A percentile compares a stretch with the other conserved stretches of the same genome.
These are phyloP conservation scores for Spatulosminthurus flaviceps DNA, from an alignment of 2,888 invertebrate genomes.

Conservation along the genomic window DNA sequence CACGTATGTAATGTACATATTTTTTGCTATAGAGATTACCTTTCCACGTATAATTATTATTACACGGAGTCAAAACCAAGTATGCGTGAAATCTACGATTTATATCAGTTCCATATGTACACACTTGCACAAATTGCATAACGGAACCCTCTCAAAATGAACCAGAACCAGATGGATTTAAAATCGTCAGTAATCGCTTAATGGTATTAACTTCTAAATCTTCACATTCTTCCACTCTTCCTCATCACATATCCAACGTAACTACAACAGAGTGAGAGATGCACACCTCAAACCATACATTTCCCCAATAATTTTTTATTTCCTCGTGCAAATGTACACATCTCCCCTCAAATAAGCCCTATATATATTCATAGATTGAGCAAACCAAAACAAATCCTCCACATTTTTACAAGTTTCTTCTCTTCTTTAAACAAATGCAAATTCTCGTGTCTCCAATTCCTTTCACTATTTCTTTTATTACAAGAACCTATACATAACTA, in stretches of 20 bases:
- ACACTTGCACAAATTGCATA: not conserved
- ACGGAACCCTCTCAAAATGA: constrained; percentile 27
- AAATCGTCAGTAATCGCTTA: not conserved
- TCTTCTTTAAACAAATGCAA: too few species aligned
- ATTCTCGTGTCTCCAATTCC: too few species aligned
- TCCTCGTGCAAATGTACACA: not conserved
- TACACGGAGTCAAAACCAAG: constrained; percentile 19
- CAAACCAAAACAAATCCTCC: too few species aligned
- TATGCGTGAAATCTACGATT: constrained; percentile 25
- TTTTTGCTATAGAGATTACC: too few species aligned
- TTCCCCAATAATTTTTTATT: not conserved
- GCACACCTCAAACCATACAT: too few species aligned
- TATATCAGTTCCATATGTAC: constrained; percentile 11
- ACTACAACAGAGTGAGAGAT: not conserved
- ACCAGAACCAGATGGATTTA: constrained; percentile 26
- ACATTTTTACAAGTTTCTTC: too few species aligned
- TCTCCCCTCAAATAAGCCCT: not conserved
- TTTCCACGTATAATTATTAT: not conserved
- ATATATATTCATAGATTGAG: not conserved
- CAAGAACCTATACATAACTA: too few species aligned
- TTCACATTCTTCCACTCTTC: not conserved
- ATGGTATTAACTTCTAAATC: too few species aligned
- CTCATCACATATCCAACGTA: too few species aligned
- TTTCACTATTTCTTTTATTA: too few species aligned
- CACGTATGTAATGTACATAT: too few species aligned